Conservation (phyloP, 2,888 invertebrate species). For the Melolontha melolontha region DNA sequence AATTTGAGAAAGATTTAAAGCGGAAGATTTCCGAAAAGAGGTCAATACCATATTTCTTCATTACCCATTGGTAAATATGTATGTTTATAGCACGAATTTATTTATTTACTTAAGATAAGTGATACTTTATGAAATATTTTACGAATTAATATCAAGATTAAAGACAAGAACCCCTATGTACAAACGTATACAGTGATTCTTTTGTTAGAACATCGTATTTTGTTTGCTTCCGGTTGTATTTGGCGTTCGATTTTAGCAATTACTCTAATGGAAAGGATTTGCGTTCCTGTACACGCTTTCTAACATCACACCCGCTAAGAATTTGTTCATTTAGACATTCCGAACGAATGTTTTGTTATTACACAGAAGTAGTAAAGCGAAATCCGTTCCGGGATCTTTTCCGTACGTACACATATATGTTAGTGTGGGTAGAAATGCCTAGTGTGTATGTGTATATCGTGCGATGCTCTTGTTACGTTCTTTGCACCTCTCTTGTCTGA, state of each 20-base stretch:
- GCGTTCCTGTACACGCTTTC: constrained; percentile 46
- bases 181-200: constrained; percentile 20
- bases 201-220: constrained; percentile 34
- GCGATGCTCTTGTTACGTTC: constrained; percentile 1
- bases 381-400: constrained; percentile 27
- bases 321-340: constrained; percentile 47
- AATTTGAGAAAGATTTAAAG: too few species aligned
- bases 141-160: constrained; percentile 26
- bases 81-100: too few species aligned
- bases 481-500: not conserved
- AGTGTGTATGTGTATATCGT: constrained; percentile 4
- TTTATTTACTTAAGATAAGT: too few species aligned
- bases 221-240: constrained; percentile 28
- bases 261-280: constrained; percentile 53
- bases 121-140: too few species aligned
- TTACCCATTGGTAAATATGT: too few species aligned
- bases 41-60: too few species aligned
- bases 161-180: constrained; percentile 20
- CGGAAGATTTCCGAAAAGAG: too few species aligned
- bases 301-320: constrained; percentile 46
- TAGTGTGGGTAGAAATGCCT: not conserved
- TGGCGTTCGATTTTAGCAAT: constrained; percentile 49
- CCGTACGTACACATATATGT: not conserved
- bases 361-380: constrained; percentile 20
- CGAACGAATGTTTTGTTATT: constrained; percentile 26